A percentile compares a stretch with the other conserved stretches of the same genome.
These are phyloP conservation scores for Drosophila maculinotata DNA, from an alignment of 2,888 invertebrate genomes.

Conservation along the genomic window DNA sequence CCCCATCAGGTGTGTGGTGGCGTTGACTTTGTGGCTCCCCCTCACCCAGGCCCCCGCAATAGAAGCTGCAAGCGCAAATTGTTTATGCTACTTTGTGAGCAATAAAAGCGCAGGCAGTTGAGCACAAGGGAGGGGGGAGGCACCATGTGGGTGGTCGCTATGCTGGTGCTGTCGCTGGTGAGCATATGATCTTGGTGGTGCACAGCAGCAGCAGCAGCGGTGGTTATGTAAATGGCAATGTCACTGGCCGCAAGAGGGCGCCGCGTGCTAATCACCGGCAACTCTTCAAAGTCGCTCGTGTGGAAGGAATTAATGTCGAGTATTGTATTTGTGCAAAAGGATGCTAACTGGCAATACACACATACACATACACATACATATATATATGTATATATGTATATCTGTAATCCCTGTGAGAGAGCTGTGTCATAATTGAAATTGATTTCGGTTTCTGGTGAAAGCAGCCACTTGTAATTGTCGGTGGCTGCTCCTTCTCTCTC, in stretches of 20 bases:
- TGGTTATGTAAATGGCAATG: constrained; percentile 42
- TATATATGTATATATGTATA: too few species aligned
- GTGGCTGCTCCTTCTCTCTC: constrained; percentile 11
- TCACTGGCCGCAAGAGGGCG: constrained; percentile 11
- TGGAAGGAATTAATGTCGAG: constrained; percentile 73
- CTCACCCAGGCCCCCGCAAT: constrained; percentile 6
- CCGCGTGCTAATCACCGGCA: constrained; percentile 79
- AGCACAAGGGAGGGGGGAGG: constrained; percentile 23
- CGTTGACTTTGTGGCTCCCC: constrained; percentile 68
- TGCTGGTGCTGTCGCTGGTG: too few species aligned
- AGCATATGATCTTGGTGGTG: constrained; percentile 51
- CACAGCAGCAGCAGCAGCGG: too few species aligned
- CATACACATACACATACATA: too few species aligned
- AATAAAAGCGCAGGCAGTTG: constrained; percentile 65
- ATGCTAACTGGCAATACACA: too few species aligned
- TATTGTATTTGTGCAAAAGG: constrained; percentile 63
- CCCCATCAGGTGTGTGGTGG: constrained; percentile 78
- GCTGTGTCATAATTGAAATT: constrained; percentile 65
- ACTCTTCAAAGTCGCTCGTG: constrained; percentile 82
- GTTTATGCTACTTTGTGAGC: constrained; percentile 79
- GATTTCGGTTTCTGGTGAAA: constrained; percentile 66
- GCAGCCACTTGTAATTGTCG: constrained; percentile 69
- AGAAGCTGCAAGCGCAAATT: constrained; percentile 64
- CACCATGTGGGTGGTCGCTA: constrained; percentile 71
- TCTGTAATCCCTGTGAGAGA: constrained; percentile 68